Conservation (phyloP, 2,888 invertebrate species). For the Coleophora deauratella region DNA sequence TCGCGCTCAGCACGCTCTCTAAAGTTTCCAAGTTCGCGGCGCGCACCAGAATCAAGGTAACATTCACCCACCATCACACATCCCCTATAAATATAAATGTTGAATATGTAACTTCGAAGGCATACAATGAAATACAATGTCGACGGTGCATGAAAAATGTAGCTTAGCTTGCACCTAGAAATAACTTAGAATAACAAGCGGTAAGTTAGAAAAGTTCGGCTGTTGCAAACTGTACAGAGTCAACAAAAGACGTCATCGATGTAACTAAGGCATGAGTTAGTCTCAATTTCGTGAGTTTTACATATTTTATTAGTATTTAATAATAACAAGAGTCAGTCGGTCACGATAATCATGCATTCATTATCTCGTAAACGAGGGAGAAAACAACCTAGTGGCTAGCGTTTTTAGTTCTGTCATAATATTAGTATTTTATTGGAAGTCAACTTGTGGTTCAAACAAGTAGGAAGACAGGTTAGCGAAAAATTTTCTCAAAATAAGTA, state of each 20-base stretch:
- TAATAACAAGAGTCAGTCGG: slow-evolving; percentile 4
- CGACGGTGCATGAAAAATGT: slow-evolving; percentile 19
- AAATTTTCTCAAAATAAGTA: too few species aligned
- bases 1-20: slow-evolving; percentile 88
- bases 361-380: not conserved
- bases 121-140: too few species aligned
- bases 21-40: slow-evolving; percentile 94
- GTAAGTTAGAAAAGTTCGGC: slow-evolving; percentile 18
- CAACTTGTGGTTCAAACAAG: too few species aligned
- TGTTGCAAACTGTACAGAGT: slow-evolving; percentile 1
- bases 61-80: not conserved
- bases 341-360: slow-evolving; percentile 5
- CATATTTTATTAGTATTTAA: not conserved
- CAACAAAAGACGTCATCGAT: slow-evolving; percentile 20
- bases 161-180: slow-evolving; percentile 41
- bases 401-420: too few species aligned
- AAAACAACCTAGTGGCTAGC: too few species aligned
- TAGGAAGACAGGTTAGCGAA: too few species aligned
- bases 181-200: slow-evolving; percentile 29
- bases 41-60: slow-evolving; percentile 84
- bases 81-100: not conserved
- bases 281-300: slow-evolving; percentile 3
- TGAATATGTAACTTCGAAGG: too few species aligned
- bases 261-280: slow-evolving; percentile 61
- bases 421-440: too few species aligned